These are phyloP conservation scores for Tenthredo amoena DNA, from an alignment of 2,888 invertebrate genomes.

Conservation along the genomic window DNA sequence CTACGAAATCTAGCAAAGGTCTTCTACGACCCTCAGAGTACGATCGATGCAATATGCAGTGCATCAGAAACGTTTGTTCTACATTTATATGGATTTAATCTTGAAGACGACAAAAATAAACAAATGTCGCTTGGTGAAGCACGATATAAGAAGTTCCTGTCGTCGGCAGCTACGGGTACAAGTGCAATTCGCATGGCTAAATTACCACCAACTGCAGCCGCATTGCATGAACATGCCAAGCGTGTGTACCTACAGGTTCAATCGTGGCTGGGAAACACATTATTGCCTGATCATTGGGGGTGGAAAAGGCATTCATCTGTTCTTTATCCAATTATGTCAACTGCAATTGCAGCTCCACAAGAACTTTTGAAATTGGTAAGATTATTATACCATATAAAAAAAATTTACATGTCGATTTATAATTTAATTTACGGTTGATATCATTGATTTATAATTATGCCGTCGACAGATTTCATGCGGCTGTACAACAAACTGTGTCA, in stretches of 20 bases:
- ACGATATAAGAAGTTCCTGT: constrained; percentile 23
- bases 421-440: background rate
- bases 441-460: constrained; percentile 11
- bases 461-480: constrained; percentile 7
- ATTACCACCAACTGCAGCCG: constrained; percentile 33
- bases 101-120: background rate
- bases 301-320: constrained; percentile 21
- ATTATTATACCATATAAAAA: constrained; percentile 4
- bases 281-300: background rate
- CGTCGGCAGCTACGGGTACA: constrained; percentile 5
- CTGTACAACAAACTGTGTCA: constrained; percentile 1
- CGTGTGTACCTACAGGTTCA: constrained; percentile 26
- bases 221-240: constrained; percentile 30
- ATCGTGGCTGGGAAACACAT: constrained; percentile 24
- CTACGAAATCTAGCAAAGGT: background rate
- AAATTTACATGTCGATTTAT: background rate
- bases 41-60: constrained; percentile 13
- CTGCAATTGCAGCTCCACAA: constrained; percentile 26
- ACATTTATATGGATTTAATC: constrained; percentile 9
- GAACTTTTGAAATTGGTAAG: constrained; percentile 29
- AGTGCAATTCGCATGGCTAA: constrained; percentile 19
- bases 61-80: constrained; percentile 22
- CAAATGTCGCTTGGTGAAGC: constrained; percentile 2
- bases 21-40: background rate
- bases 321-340: constrained; percentile 22